phyloP scores from a whole-genome alignment of 2,113 vertebrate genomes.

The Lota lota region DNA sequence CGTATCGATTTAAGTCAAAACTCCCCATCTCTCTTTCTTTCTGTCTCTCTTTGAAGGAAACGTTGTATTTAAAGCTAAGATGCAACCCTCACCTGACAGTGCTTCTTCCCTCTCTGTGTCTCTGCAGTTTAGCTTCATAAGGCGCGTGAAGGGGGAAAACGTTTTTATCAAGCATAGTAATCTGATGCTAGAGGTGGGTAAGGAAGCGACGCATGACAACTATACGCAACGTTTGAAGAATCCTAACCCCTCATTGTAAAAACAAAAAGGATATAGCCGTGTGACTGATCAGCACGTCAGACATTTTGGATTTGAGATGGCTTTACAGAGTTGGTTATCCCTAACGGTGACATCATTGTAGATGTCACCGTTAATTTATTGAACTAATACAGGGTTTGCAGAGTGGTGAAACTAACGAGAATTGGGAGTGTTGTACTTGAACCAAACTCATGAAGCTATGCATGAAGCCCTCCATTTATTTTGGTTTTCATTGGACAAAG shows the following conservation, averaged over 20 bases:
- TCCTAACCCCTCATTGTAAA: constrained; percentile 30
- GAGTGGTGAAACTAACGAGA: constrained; percentile 26
- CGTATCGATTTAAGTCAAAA: constrained; percentile 26
- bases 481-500: constrained; percentile 47
- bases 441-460: constrained; percentile 36
- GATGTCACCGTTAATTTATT: background rate
- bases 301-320: background rate
- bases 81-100: constrained; percentile 20
- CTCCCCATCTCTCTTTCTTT: constrained; percentile 43
- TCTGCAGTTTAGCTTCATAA: constrained; percentile 95
- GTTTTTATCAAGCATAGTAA: constrained; percentile 99
- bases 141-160: constrained; percentile 91
- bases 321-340: background rate
- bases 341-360: constrained; percentile 20
- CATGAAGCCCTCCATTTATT: constrained; percentile 28
- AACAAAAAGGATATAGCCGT: too few species aligned
- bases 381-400: background rate
- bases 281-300: background rate
- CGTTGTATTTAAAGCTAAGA: background rate
- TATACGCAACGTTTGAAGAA: constrained; percentile 67
- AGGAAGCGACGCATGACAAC: constrained; percentile 47
- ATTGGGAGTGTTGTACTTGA: constrained; percentile 46
- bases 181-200: constrained; percentile 99
- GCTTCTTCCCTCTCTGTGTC: constrained; percentile 73
- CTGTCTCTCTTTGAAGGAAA: too few species aligned